These are phyloP conservation scores for Lutjanus argentimaculatus DNA, from an alignment of 2,797 vertebrate species.

Conservation along the genomic window DNA sequence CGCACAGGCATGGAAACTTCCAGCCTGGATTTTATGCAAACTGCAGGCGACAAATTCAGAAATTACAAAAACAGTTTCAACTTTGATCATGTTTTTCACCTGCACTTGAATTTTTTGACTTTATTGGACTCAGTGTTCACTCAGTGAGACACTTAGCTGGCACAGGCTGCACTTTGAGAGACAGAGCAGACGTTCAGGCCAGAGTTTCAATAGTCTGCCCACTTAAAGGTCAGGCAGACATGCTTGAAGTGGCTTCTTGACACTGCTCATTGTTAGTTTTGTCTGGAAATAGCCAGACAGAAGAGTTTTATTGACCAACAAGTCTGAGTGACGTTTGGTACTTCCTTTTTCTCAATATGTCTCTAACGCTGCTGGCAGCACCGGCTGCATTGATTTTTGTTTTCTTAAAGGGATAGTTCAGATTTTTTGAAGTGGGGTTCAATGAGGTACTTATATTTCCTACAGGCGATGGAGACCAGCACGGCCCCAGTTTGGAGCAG, in stretches of 20 bases:
- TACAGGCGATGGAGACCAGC: too few relatives aligned
- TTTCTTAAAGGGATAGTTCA: neutral
- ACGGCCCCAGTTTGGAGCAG: too few relatives aligned
- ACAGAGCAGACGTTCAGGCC: constrained; percentile 47
- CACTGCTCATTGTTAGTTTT: neutral
- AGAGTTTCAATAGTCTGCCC: constrained; percentile 26
- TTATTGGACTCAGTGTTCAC: neutral
- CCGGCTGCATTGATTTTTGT: neutral
- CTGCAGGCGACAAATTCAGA: neutral
- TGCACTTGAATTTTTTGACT: neutral
- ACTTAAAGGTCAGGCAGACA: constrained; percentile 54
- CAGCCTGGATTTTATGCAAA: constrained; percentile 18
- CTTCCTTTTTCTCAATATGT: constrained; percentile 2
- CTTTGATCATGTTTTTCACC: neutral
- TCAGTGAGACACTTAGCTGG: constrained; percentile 34
- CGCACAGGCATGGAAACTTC: constrained; percentile 11
- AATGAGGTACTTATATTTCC: too few relatives aligned
- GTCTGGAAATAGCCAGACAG: neutral
- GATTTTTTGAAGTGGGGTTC: too few relatives aligned
- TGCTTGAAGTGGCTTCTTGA: constrained; percentile 30
- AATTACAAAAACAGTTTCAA: neutral
- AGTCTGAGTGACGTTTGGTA: constrained; percentile 12
- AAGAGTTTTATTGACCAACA: constrained; percentile 38
- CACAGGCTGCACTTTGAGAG: constrained; percentile 7
- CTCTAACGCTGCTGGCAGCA: neutral